A percentile compares a stretch with the other conserved stretches of the same genome.
phyloP scores from a whole-genome alignment of 2,113 vertebrate genomes.

The Elaphurus davidianus region DNA sequence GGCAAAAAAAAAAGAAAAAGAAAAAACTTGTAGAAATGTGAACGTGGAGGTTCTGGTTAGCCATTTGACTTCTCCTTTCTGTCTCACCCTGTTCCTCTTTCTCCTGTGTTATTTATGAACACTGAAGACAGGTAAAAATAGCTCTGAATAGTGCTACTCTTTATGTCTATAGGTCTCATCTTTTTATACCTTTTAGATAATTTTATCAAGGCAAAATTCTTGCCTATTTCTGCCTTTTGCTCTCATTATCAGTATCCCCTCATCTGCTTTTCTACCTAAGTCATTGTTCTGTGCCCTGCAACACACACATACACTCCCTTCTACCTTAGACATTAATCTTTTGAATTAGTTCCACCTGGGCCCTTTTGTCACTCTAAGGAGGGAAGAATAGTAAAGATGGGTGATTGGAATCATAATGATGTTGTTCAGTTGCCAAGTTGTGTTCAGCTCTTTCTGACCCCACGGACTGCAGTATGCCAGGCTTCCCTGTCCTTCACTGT shows the following conservation, averaged over 20 bases:
- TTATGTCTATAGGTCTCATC: not conserved
- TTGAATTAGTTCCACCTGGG: not conserved
- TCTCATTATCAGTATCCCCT: not conserved
- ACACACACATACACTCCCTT: too few relatives aligned
- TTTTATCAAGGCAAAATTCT: not conserved
- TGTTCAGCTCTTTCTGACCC: not conserved
- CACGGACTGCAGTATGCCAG: not conserved
- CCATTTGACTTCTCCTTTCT: conserved; percentile 38
- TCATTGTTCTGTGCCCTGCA: not conserved
- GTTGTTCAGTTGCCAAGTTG: not conserved
- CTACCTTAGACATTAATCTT: not conserved
- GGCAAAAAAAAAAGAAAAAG: not conserved
- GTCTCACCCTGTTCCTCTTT: conserved; percentile 40
- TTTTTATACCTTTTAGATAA: conserved; percentile 4
- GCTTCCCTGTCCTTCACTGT: not conserved
- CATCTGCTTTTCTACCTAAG: not conserved
- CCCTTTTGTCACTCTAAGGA: not conserved
- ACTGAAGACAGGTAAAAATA: not conserved
- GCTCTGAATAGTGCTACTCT: not conserved
- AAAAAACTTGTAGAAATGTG: not conserved
- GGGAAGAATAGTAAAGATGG: not conserved
- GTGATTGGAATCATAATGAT: not conserved
- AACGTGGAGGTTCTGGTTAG: conserved; percentile 32
- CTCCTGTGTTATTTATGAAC: not conserved
- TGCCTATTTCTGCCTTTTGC: not conserved